Percentiles rank a stretch among this genome's conserved stretches.
These are phyloP conservation scores for Isurus oxyrinchus DNA, from an alignment of 2,113 vertebrate genomes.

Conservation along the genomic window DNA sequence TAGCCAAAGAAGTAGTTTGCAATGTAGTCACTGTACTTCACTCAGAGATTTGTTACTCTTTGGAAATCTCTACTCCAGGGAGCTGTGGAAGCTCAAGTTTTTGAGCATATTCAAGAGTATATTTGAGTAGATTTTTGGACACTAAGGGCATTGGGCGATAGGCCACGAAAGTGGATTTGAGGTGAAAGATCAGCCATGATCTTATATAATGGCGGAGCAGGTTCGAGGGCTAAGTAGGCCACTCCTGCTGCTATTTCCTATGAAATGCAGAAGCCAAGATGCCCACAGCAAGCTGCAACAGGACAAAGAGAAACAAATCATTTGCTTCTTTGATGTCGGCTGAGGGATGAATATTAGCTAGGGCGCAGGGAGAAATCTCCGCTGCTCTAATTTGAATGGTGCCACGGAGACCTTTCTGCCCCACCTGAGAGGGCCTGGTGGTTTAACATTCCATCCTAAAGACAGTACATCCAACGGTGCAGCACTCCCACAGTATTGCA, in stretches of 20 bases:
- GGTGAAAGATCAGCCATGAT: background rate
- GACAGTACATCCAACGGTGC: too few species aligned
- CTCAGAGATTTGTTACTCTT: background rate
- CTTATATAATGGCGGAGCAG: background rate
- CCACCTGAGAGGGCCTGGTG: background rate
- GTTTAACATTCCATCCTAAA: background rate
- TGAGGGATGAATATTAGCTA: background rate
- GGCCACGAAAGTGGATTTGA: background rate
- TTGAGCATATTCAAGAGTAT: background rate
- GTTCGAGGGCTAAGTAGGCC: background rate
- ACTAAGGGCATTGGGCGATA: background rate
- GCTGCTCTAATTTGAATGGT: background rate
- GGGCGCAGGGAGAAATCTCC: background rate
- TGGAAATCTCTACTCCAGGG: background rate
- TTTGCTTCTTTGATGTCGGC: background rate
- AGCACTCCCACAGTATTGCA: background rate
- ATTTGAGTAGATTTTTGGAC: background rate
- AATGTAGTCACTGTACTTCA: background rate
- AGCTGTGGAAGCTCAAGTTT: background rate
- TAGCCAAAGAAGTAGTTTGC: background rate
- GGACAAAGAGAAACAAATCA: background rate
- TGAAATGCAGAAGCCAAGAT: background rate
- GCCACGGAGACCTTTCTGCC: background rate
- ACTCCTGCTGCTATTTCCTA: background rate
- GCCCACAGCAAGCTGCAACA: background rate